Evolutionary conservation across 2,888 invertebrate species (phyloP).

Genomic region (Iselma pallidipennis): DNA sequence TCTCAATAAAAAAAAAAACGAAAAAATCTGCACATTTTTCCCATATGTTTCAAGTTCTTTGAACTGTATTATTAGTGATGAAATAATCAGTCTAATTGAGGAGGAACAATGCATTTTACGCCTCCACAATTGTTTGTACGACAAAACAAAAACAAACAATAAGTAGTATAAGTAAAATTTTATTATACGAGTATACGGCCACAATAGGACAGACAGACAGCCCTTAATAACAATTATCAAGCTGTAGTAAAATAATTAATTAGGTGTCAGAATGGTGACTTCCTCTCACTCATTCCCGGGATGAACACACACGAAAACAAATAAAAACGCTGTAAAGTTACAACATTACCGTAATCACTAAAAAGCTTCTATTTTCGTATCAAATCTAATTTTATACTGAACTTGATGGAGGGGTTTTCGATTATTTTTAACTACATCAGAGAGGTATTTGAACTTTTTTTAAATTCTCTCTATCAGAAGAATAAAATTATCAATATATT

Average conservation of each 20-base stretch:
- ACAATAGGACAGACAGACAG: background rate
- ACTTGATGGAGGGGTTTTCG: background rate
- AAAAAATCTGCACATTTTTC: background rate
- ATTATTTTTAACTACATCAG: conserved; percentile 14
- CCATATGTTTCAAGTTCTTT: background rate
- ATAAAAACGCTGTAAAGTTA: too few relatives aligned
- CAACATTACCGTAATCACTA: background rate
- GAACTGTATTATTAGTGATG: background rate
- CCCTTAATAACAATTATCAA: background rate
- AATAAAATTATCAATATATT: background rate
- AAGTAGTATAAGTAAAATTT: background rate
- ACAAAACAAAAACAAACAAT: background rate
- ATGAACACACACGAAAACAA: background rate
- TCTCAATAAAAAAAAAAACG: too few relatives aligned
- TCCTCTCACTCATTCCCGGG: background rate
- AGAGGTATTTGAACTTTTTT: conserved; percentile 17
- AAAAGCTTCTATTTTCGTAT: background rate
- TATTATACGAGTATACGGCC: too few relatives aligned
- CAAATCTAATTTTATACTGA: background rate
- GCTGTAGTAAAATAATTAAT: conserved; percentile 10
- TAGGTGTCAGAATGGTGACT: conserved; percentile 6
- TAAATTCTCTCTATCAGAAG: background rate
- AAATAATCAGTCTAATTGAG: background rate
- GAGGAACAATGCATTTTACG: background rate
- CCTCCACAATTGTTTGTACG: background rate